Evolutionary conservation across 2,888 invertebrate species (phyloP).

Genomic region (Conchocele bisecta): DNA sequence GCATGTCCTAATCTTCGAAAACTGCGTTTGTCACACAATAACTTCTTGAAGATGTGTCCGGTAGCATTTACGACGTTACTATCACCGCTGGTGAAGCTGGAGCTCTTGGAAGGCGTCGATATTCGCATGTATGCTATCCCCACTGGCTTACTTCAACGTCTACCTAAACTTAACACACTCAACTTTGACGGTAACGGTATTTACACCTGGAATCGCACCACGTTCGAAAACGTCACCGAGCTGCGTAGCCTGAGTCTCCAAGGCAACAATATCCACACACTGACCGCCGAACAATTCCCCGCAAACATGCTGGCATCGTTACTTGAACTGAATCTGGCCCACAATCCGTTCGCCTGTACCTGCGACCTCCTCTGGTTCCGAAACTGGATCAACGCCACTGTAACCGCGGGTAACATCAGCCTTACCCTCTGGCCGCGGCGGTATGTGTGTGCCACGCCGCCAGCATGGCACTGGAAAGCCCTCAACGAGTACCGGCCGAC

Average conservation of each 20-base stretch:
- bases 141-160: neutral
- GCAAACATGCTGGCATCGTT: neutral
- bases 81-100: conserved; percentile 8
- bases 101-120: no score
- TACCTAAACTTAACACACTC: neutral
- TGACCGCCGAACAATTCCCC: conserved; percentile 1
- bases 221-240: neutral
- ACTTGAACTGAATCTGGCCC: neutral
- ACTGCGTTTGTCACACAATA: no score
- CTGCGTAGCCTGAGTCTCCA: neutral
- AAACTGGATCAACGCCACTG: no score
- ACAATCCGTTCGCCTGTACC: conserved; percentile 22
- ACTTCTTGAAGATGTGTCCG: no score
- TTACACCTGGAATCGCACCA: neutral
- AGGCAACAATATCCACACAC: conserved; percentile 9
- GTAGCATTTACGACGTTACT: neutral
- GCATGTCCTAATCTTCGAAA: no score
- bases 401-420: no score
- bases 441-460: neutral
- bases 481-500: neutral
- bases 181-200: conserved; percentile 8
- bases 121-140: neutral
- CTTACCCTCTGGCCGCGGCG: neutral
- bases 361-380: conserved; percentile 27
- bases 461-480: neutral